These are phyloP conservation scores for Lamproptera curius DNA, from an alignment of 2,888 invertebrate genomes.

Conservation along the genomic window DNA sequence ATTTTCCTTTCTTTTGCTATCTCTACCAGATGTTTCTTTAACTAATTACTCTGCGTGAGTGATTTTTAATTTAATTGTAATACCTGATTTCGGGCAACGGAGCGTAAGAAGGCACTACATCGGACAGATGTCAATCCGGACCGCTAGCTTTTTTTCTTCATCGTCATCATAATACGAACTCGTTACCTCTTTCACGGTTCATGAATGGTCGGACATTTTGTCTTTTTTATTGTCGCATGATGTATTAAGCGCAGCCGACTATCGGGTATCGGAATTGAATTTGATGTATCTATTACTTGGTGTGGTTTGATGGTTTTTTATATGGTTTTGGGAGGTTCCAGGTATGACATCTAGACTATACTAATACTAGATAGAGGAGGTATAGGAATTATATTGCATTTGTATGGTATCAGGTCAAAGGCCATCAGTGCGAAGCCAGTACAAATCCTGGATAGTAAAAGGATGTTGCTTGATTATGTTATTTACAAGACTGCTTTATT, in stretches of 20 bases:
- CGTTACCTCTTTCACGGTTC: slow-evolving; percentile 31
- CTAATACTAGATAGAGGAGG: too few relatives aligned
- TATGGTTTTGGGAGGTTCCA: too few relatives aligned
- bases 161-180: slow-evolving; percentile 18
- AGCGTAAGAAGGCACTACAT: slow-evolving; percentile 51
- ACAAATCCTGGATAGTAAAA: too few relatives aligned
- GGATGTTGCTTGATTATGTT: too few relatives aligned
- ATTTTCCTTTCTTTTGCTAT: slow-evolving; percentile 36
- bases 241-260: slow-evolving; percentile 38
- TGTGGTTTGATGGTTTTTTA: too few relatives aligned
- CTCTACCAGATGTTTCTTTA: slow-evolving; percentile 52
- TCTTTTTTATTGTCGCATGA: slow-evolving; percentile 56
- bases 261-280: slow-evolving; percentile 12
- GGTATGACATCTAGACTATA: too few relatives aligned
- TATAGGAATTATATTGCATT: too few relatives aligned
- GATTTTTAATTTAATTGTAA: slow-evolving; percentile 77
- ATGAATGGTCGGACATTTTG: slow-evolving; percentile 44
- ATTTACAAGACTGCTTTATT: too few relatives aligned
- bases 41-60: slow-evolving; percentile 57
- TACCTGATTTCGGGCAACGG: slow-evolving; percentile 71
- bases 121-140: slow-evolving; percentile 70
- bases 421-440: too few relatives aligned
- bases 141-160: slow-evolving; percentile 39
- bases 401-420: too few relatives aligned
- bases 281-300: too few relatives aligned